Conservation (phyloP, 2,113 vertebrate species). For the Corvus cornix region DNA sequence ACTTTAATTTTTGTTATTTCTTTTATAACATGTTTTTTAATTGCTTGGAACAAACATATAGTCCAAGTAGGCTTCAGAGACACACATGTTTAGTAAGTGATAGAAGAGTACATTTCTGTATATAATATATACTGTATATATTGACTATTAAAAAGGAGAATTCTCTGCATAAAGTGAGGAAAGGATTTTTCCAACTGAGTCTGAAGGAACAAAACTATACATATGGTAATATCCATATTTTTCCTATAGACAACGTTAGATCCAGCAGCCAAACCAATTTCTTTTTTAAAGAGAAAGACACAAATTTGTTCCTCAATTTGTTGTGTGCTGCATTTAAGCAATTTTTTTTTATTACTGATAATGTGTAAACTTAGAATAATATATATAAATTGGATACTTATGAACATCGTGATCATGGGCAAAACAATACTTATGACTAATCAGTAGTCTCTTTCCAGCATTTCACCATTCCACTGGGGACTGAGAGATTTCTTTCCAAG, state of each 20-base stretch:
- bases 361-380: not conserved
- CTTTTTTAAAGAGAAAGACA: not conserved
- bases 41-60: not conserved
- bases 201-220: not conserved
- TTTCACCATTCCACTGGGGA: not conserved
- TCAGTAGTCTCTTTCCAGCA: not conserved
- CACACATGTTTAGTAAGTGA: not conserved
- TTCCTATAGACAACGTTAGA: not conserved
- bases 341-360: not conserved
- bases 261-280: not conserved
- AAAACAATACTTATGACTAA: not conserved
- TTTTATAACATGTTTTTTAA: not conserved
- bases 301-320: not conserved
- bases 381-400: not conserved
- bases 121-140: not conserved
- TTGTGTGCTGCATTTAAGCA: not conserved
- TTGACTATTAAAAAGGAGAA: not conserved
- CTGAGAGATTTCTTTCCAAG: slow-evolving; percentile 4
- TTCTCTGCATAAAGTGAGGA: not conserved
- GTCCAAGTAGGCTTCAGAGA: not conserved
- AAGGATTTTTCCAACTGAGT: not conserved
- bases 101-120: not conserved
- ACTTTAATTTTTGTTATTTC: not conserved
- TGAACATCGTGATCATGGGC: not conserved
- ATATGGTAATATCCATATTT: not conserved